Percentiles rank a stretch among this genome's conserved stretches.
Evolutionary conservation across 2,888 invertebrate genomes (phyloP).

Genomic region (Acronicta psi): DNA sequence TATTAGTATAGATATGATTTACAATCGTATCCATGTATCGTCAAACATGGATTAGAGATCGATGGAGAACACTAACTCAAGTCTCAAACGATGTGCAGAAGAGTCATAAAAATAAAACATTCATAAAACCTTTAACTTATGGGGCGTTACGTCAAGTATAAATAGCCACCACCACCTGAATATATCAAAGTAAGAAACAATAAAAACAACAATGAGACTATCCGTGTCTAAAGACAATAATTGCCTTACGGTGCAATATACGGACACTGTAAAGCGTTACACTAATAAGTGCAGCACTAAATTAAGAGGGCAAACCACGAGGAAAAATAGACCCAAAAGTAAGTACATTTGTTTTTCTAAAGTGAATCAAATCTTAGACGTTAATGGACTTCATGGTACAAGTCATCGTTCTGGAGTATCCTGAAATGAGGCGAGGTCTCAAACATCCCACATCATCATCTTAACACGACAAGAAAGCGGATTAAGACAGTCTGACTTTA

Average conservation of each 20-base stretch:
- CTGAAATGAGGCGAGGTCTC: no score
- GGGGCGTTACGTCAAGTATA: conserved; percentile 4
- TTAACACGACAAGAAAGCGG: no score
- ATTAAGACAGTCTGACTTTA: no score
- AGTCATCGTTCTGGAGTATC: neutral
- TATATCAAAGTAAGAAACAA: neutral
- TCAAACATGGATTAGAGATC: neutral
- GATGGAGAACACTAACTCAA: neutral
- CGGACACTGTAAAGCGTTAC: conserved; percentile 1
- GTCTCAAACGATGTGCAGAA: neutral
- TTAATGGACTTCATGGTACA: neutral
- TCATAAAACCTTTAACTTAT: conserved; percentile 8
- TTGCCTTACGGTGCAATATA: neutral
- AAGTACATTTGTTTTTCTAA: neutral
- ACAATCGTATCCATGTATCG: neutral
- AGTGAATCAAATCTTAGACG: neutral
- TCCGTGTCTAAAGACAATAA: neutral
- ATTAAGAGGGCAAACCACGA: neutral
- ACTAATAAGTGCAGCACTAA: neutral
- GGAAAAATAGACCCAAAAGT: neutral
- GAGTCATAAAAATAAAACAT: conserved; percentile 24
- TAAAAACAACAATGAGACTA: neutral
- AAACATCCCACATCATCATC: no score
- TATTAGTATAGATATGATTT: no score
- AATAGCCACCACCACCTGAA: conserved; percentile 1